Evolutionary conservation across 2,797 vertebrate species (phyloP).

Genomic region (Enteromius radiatus): DNA sequence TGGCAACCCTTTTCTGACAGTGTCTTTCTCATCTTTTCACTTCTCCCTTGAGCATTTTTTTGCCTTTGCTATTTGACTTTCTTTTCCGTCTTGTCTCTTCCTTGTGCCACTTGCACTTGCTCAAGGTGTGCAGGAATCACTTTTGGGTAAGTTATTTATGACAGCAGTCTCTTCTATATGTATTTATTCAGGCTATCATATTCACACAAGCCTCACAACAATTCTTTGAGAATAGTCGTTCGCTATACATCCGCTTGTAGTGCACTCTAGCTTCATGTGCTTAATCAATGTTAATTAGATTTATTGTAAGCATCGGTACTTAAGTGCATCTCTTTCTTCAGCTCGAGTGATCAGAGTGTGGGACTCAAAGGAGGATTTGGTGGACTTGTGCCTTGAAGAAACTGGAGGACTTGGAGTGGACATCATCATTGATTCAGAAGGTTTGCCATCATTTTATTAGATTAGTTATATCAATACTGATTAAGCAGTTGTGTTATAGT

Average conservation of each 20-base stretch:
- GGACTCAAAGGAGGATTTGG: slow-evolving; percentile 79
- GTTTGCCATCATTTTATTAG: slow-evolving; percentile 64
- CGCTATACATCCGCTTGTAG: background rate
- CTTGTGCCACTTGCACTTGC: slow-evolving; percentile 37
- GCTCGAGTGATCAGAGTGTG: slow-evolving; percentile 86
- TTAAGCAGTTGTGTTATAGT: background rate
- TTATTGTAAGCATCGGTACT: background rate
- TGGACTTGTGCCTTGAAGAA: slow-evolving; percentile 90
- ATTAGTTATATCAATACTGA: background rate
- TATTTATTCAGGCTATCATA: background rate
- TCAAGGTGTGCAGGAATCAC: slow-evolving; percentile 78
- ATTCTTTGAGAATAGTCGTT: background rate
- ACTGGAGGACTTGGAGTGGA: slow-evolving; percentile 94
- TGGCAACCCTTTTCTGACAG: background rate
- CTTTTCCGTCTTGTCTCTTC: slow-evolving; percentile 31
- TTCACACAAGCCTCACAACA: background rate
- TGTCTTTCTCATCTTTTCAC: background rate
- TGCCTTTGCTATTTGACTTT: background rate
- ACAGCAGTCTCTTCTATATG: background rate
- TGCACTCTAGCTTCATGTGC: background rate
- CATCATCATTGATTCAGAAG: slow-evolving; percentile 91
- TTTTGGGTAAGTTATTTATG: slow-evolving; percentile 74
- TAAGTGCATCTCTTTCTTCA: slow-evolving; percentile 63
- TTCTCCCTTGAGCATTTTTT: background rate
- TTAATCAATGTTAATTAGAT: background rate